Percentiles rank a stretch among this genome's conserved stretches.
phyloP scores from a whole-genome alignment of 2,797 vertebrate genomes.

The Chelon labrosus region DNA sequence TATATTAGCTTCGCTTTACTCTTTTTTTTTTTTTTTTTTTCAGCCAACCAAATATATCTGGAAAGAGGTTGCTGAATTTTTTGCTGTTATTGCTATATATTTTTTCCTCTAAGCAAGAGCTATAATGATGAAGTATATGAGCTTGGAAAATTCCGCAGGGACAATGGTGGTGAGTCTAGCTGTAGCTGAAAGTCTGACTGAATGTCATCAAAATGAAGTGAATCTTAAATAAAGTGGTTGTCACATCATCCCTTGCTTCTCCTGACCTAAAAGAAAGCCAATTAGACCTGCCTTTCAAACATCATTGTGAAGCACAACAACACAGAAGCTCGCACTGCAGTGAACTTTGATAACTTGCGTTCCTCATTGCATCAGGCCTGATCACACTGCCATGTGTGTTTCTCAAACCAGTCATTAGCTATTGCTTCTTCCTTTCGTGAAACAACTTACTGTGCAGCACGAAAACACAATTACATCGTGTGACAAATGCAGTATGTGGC shows the following conservation, averaged over 20 bases:
- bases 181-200: neutral
- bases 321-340: neutral
- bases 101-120: neutral
- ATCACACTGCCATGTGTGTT: neutral
- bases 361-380: neutral
- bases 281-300: neutral
- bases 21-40: neutral
- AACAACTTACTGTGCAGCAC: neutral
- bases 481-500: neutral
- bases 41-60: neutral
- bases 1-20: neutral
- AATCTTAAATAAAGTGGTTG: neutral
- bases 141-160: neutral
- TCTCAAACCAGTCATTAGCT: neutral
- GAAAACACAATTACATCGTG: slow-evolving; percentile 1
- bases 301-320: neutral
- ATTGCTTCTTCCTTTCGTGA: neutral
- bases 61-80: neutral
- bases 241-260: neutral
- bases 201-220: slow-evolving; percentile 3
- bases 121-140: neutral
- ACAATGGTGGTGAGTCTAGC: neutral
- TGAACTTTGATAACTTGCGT: neutral
- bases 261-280: neutral
- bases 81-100: neutral